phyloP scores from a whole-genome alignment of 2,888 invertebrate species.

The Sussaba pulchella region DNA sequence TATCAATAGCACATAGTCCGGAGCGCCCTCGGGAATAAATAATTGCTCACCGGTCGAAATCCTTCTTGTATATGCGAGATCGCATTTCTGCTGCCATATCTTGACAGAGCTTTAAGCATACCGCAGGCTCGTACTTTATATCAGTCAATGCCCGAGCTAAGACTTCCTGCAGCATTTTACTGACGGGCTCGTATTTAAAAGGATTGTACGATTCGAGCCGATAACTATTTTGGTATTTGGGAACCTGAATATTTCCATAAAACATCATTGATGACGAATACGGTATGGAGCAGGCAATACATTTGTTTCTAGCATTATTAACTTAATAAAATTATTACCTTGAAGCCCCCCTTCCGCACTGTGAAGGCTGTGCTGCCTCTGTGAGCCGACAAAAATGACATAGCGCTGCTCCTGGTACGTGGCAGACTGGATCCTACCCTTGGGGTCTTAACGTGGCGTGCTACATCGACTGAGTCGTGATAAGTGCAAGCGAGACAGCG shows the following conservation, averaged over 20 bases:
- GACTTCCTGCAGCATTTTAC: constrained; percentile 73
- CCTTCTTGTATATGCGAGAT: constrained; percentile 72
- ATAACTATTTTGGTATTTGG: constrained; percentile 78
- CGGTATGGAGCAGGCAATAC: background rate
- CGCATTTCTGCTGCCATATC: constrained; percentile 73
- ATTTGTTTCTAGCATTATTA: background rate
- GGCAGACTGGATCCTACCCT: constrained; percentile 40
- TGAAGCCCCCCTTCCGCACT: constrained; percentile 67
- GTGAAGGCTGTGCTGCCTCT: constrained; percentile 66
- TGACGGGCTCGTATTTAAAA: constrained; percentile 69
- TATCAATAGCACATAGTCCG: too few relatives aligned
- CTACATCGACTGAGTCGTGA: too few relatives aligned
- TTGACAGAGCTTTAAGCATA: constrained; percentile 70
- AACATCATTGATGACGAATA: constrained; percentile 16
- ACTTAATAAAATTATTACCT: constrained; percentile 41
- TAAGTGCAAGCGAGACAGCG: too few relatives aligned
- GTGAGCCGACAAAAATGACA: constrained; percentile 59
- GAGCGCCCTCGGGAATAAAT: background rate
- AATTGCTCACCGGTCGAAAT: constrained; percentile 73
- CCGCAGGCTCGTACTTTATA: constrained; percentile 70
- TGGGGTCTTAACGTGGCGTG: constrained; percentile 35
- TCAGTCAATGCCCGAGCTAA: constrained; percentile 69
- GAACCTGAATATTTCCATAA: constrained; percentile 69
- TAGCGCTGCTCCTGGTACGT: constrained; percentile 45
- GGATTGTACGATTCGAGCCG: constrained; percentile 71